phyloP scores from a whole-genome alignment of 1,140 invertebrate genomes.

The Yoshiicerus persimilis region DNA sequence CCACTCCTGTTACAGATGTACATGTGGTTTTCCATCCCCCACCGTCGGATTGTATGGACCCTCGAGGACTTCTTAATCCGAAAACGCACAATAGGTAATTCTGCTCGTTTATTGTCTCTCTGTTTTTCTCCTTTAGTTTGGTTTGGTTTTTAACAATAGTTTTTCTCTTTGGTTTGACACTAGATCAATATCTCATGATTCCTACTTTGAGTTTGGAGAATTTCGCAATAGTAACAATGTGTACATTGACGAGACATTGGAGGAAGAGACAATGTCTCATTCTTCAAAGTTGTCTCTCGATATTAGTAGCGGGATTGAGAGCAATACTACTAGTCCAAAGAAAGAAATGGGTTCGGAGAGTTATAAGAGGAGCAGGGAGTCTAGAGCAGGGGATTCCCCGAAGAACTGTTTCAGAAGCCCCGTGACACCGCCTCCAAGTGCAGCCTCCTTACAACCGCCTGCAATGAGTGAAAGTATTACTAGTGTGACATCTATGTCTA shows the following conservation, averaged over 20 bases:
- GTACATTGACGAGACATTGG: constrained; percentile 48
- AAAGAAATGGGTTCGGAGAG: constrained; percentile 27
- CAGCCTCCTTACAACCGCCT: constrained; percentile 18
- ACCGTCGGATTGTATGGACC: neutral
- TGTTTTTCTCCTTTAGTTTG: neutral
- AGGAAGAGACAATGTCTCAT: constrained; percentile 46
- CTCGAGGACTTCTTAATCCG: constrained; percentile 36
- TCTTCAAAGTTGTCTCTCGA: constrained; percentile 46
- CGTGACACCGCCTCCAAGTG: constrained; percentile 39
- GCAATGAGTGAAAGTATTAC: constrained; percentile 34
- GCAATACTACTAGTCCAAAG: constrained; percentile 29
- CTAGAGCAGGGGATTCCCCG: neutral
- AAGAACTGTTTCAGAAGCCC: constrained; percentile 32
- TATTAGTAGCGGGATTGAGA: constrained; percentile 39
- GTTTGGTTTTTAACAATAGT: neutral
- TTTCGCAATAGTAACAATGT: constrained; percentile 39
- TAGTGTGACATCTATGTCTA: constrained; percentile 25
- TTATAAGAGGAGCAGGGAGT: constrained; percentile 16
- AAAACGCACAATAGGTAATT: constrained; percentile 47
- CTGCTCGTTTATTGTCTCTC: neutral
- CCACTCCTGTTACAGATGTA: constrained; percentile 44
- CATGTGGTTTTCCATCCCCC: constrained; percentile 36
- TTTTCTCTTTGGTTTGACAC: neutral
- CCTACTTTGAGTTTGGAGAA: constrained; percentile 73
- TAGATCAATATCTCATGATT: constrained; percentile 82